Evolutionary conservation across 1,140 invertebrate genomes (phyloP).

Genomic region (Drosophila asahinai): DNA sequence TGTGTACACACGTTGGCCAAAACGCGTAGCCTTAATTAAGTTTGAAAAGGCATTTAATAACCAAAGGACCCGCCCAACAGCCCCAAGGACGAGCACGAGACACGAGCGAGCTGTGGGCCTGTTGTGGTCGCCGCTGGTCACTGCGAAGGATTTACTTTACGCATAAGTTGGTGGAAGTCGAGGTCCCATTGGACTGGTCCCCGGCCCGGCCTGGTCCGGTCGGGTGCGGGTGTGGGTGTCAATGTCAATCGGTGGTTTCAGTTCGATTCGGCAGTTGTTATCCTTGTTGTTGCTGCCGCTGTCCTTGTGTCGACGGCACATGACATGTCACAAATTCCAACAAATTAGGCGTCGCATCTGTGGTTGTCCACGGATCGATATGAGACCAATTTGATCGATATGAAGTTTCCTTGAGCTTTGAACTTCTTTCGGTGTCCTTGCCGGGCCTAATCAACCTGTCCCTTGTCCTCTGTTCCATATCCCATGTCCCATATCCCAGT

Average conservation of each 20-base stretch:
- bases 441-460: conserved; percentile 35
- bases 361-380: conserved; percentile 61
- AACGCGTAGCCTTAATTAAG: conserved; percentile 76
- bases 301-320: conserved; percentile 63
- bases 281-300: conserved; percentile 27
- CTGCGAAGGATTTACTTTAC: conserved; percentile 52
- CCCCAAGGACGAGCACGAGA: conserved; percentile 60
- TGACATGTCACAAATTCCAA: conserved; percentile 63
- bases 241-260: conserved; percentile 44
- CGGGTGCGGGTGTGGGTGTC: conserved; percentile 47
- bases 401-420: conserved; percentile 52
- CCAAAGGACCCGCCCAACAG: conserved; percentile 44
- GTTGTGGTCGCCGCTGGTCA: conserved; percentile 33
- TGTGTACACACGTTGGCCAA: conserved; percentile 52
- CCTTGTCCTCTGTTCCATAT: background rate
- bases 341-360: conserved; percentile 73
- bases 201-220: background rate
- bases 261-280: conserved; percentile 28
- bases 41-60: conserved; percentile 74
- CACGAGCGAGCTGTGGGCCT: conserved; percentile 54
- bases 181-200: conserved; percentile 16
- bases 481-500: background rate
- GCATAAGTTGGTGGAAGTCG: conserved; percentile 54
- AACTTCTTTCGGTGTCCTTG: conserved; percentile 73
- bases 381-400: conserved; percentile 69